A percentile compares a stretch with the other conserved stretches of the same genome.
Evolutionary conservation across 2,888 invertebrate species (phyloP).

Genomic region (Brachylomia viminalis): DNA sequence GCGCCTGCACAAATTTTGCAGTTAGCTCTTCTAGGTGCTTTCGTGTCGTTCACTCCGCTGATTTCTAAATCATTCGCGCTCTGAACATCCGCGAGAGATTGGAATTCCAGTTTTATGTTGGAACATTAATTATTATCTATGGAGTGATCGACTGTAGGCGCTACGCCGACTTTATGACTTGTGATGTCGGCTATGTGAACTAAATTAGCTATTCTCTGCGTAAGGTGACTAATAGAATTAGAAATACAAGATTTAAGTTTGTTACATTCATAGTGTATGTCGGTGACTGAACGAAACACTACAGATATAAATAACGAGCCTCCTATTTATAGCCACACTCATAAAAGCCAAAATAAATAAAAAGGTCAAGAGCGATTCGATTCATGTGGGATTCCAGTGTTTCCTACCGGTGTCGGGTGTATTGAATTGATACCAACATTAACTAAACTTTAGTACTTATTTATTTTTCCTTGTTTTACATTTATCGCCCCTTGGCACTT

Average conservation of each 20-base stretch:
- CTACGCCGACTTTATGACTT: constrained; percentile 45
- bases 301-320: constrained; percentile 55
- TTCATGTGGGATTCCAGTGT: neutral
- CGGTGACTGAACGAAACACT: constrained; percentile 53
- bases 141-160: constrained; percentile 56
- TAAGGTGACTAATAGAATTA: constrained; percentile 57
- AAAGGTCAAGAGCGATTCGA: constrained; percentile 56
- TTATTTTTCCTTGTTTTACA: constrained; percentile 60
- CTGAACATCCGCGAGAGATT: constrained; percentile 83
- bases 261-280: constrained; percentile 35
- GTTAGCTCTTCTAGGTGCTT: constrained; percentile 74
- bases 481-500: constrained; percentile 44
- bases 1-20: constrained; percentile 72
- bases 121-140: constrained; percentile 73
- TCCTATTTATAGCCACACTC: constrained; percentile 52
- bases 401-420: neutral
- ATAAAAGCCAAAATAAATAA: constrained; percentile 48
- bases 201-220: constrained; percentile 23
- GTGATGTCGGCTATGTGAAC: constrained; percentile 19
- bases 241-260: constrained; percentile 52
- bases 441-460: constrained; percentile 29
- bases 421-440: constrained; percentile 20
- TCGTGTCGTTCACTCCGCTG: constrained; percentile 80
- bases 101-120: constrained; percentile 79
- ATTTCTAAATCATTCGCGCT: constrained; percentile 81